Conservation (phyloP, 2,888 invertebrate genomes). For the Euplagia quadripunctaria region DNA sequence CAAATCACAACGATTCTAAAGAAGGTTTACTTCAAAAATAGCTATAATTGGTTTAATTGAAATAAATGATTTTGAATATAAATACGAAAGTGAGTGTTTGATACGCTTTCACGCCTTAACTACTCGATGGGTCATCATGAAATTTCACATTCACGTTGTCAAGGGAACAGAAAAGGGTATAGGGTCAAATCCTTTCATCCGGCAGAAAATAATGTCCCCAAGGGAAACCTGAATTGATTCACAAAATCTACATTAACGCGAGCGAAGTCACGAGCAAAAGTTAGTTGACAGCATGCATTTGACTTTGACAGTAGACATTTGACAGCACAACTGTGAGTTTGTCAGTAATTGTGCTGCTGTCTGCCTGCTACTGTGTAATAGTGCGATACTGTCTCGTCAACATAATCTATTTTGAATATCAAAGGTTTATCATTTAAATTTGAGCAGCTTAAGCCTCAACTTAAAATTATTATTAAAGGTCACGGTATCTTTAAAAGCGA, state of each 20-base stretch:
- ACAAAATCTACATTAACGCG: neutral
- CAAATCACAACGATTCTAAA: too few relatives aligned
- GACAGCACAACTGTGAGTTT: neutral
- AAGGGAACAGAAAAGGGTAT: too few relatives aligned
- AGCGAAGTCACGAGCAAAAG: neutral
- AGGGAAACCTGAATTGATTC: neutral
- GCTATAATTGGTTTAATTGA: too few relatives aligned
- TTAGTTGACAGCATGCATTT: neutral
- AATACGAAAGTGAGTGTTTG: too few relatives aligned
- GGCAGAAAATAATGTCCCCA: too few relatives aligned
- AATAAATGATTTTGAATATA: too few relatives aligned
- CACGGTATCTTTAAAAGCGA: neutral
- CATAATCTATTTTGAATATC: conserved; percentile 5
- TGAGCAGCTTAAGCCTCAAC: neutral
- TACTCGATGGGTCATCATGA: too few relatives aligned
- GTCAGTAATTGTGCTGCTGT: neutral
- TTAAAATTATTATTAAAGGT: neutral
- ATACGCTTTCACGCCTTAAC: too few relatives aligned
- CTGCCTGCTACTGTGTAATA: neutral
- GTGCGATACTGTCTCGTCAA: conserved; percentile 1
- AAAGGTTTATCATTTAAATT: neutral
- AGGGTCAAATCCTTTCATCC: neutral
- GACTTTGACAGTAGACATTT: neutral
- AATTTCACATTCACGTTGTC: too few relatives aligned
- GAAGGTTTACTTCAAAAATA: too few relatives aligned